These are phyloP conservation scores for Scalopus aquaticus DNA, from an alignment of 2,113 vertebrate genomes.

Conservation along the genomic window DNA sequence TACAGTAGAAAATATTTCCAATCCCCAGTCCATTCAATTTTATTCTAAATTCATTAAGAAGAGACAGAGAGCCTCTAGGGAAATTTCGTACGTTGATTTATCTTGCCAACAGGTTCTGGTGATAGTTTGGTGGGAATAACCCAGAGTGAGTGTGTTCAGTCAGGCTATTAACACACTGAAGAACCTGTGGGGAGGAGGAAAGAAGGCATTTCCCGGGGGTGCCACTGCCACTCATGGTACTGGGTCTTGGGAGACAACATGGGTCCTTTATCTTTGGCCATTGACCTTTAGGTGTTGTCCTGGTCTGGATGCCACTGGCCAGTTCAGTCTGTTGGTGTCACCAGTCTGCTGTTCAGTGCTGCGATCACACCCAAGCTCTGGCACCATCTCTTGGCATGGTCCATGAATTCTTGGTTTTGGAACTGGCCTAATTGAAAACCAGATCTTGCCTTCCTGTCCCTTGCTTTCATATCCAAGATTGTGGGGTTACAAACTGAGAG, in stretches of 20 bases:
- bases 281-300: not conserved
- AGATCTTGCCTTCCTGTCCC: not conserved
- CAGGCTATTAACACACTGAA: not conserved
- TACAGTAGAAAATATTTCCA: not conserved
- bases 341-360: not conserved
- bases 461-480: not conserved
- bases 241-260: not conserved
- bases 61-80: not conserved
- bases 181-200: not conserved
- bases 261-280: not conserved
- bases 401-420: not conserved
- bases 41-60: not conserved
- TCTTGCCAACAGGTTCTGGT: not conserved
- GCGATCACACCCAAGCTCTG: fast-evolving
- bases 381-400: too few relatives aligned
- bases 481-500: not conserved
- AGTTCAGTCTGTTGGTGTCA: not conserved
- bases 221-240: too few relatives aligned
- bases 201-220: not conserved
- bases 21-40: not conserved
- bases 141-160: not conserved
- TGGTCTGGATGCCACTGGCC: not conserved
- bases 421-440: not conserved
- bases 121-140: not conserved
- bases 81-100: not conserved